Percentiles rank a stretch among this genome's conserved stretches.
Evolutionary conservation across 2,113 vertebrate genomes (phyloP).

Genomic region (Malurus cyaneus): DNA sequence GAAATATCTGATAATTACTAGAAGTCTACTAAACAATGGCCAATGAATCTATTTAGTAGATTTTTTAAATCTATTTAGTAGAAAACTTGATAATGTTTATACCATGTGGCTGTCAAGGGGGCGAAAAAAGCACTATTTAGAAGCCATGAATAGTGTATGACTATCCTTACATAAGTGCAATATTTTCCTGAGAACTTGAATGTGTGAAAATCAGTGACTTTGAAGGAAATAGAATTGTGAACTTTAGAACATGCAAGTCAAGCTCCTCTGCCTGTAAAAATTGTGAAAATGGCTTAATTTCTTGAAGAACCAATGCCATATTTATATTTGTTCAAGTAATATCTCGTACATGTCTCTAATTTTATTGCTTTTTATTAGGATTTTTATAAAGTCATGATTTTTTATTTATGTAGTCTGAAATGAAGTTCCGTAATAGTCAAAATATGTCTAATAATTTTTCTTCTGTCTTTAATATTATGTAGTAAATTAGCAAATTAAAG

Average conservation of each 20-base stretch:
- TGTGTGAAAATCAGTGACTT: neutral
- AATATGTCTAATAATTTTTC: neutral
- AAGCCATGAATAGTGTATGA: neutral
- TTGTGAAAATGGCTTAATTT: neutral
- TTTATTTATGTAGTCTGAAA: neutral
- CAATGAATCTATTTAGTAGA: neutral
- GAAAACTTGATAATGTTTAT: neutral
- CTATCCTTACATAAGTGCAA: neutral
- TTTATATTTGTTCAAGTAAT: neutral
- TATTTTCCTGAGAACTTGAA: neutral
- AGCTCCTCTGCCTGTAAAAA: neutral
- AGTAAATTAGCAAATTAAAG: neutral
- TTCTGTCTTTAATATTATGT: neutral
- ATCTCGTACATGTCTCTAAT: neutral
- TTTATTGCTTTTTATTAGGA: neutral
- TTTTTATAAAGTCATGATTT: neutral
- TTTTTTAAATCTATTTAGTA: neutral
- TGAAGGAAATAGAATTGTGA: neutral
- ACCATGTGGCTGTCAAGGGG: neutral
- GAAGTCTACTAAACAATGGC: neutral
- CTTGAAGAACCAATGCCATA: neutral
- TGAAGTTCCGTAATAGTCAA: neutral
- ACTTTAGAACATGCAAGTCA: neutral
- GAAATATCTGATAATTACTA: neutral
- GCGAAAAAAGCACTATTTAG: neutral